Evolutionary conservation across 2,113 vertebrate genomes (phyloP), one percentile per base, ranked within the genome.

Genomic region (Calyptommatus sinebrachiatus): DNA sequence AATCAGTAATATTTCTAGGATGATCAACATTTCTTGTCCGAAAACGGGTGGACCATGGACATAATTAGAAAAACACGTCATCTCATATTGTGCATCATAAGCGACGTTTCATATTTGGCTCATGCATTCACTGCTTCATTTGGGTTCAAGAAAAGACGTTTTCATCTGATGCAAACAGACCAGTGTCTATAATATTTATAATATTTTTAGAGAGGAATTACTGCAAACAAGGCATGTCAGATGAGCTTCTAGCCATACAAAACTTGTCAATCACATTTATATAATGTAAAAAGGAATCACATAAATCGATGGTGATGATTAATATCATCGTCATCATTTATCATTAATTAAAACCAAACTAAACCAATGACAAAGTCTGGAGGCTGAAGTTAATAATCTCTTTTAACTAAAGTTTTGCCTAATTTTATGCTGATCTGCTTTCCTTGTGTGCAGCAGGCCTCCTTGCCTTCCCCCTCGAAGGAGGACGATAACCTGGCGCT

Each of bases 401-500:
- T 41, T 61, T 77, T 46, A 70, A 60, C 3, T 11, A 22, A 60
- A 61, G 41, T 68, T 77, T 69, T 41, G 10, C 12, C 76, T 77
- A 69, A 69, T 77, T 35, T 66, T 66, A 68, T 35, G 1, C 35
- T 35, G 16, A 18, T 7, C 62, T 71, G 57, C 18, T 71, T 46
- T n/a, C 45, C 20, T 6, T 35, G 10, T 65, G 21, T 22, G 60
- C 31, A 8, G 62, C 22, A 26, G 57, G 48, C 28, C 26, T 60
- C 18, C 48, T 35, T 31, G 78, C 79, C 35, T 11, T 29, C 28
- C 57, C n/a, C 48, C 35, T 86, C 85, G 68, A 79, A 66, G 75
- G 73, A 66, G 75, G 73, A 76, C 90, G 86, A 89, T 92, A 94
- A 91, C 82, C 85, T 85, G 83, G 85, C 68, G 78, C 85, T 92